Conservation (phyloP, 1,140 invertebrate species). For the Diachasmimorpha longicaudata region DNA sequence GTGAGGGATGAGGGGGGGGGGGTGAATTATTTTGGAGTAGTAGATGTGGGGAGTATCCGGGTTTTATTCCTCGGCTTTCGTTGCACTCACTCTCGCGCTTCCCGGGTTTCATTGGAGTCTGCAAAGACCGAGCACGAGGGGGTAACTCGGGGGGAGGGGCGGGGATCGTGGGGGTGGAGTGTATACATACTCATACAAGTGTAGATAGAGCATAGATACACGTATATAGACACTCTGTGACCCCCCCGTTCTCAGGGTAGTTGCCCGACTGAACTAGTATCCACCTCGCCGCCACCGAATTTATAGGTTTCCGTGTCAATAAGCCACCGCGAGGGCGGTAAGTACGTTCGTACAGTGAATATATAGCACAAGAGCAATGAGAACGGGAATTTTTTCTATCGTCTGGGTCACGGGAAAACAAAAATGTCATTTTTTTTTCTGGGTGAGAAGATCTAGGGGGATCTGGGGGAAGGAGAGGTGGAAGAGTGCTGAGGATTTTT, state of each 20-base stretch:
- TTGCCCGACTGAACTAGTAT: not conserved
- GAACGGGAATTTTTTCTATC: not conserved
- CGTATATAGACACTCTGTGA: not conserved
- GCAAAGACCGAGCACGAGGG: not conserved
- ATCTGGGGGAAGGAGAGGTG: too few species aligned
- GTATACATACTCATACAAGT: not conserved
- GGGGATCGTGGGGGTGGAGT: not conserved
- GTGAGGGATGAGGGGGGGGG: too few species aligned
- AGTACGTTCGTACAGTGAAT: conserved; percentile 29
- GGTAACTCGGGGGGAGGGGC: too few species aligned
- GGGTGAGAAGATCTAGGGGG: not conserved
- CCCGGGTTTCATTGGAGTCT: conserved; percentile 11
- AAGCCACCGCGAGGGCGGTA: conserved; percentile 33
- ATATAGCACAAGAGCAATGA: not conserved
- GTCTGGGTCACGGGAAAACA: not conserved
- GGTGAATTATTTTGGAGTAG: conserved; percentile 10
- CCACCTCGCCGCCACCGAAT: conserved; percentile 28
- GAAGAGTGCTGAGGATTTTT: too few species aligned
- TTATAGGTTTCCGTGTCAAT: conserved; percentile 46
- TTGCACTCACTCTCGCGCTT: not conserved
- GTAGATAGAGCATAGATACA: not conserved
- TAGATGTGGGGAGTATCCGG: not conserved
- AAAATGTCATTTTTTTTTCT: not conserved
- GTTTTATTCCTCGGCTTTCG: conserved; percentile 6
- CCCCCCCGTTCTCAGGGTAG: not conserved